Evolutionary conservation across 2,888 invertebrate genomes (phyloP).

Genomic region (Heliconius cydno): DNA sequence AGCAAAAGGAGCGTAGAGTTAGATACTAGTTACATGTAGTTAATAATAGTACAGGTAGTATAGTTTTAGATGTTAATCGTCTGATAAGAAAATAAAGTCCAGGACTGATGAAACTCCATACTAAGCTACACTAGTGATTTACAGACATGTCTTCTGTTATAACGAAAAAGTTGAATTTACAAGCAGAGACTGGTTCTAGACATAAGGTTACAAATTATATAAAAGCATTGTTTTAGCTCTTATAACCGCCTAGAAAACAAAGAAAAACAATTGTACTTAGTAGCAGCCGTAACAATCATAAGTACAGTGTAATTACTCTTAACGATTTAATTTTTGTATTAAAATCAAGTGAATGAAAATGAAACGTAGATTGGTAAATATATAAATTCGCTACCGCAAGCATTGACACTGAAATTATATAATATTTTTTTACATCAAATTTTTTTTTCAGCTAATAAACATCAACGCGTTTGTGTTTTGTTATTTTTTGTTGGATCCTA

Average conservation of each 20-base stretch:
- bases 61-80: no score
- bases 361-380: constrained; percentile 28
- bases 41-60: no score
- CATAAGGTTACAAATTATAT: neutral
- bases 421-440: neutral
- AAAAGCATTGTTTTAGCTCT: constrained; percentile 24
- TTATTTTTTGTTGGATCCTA: constrained; percentile 31
- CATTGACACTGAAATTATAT: neutral
- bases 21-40: no score
- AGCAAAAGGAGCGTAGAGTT: no score
- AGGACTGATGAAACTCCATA: no score
- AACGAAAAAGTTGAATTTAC: neutral
- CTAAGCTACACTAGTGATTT: no score
- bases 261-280: neutral
- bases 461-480: constrained; percentile 26
- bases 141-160: no score
- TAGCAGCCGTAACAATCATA: constrained; percentile 12
- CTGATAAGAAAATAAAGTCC: no score
- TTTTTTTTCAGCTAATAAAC: constrained; percentile 44
- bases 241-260: neutral
- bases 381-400: neutral
- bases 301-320: neutral
- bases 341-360: constrained; percentile 2
- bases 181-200: neutral
- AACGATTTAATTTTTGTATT: neutral